Base-by-base conservation (phyloP, 1,140 invertebrate species). In the Saccostrea glomerata region DNA sequence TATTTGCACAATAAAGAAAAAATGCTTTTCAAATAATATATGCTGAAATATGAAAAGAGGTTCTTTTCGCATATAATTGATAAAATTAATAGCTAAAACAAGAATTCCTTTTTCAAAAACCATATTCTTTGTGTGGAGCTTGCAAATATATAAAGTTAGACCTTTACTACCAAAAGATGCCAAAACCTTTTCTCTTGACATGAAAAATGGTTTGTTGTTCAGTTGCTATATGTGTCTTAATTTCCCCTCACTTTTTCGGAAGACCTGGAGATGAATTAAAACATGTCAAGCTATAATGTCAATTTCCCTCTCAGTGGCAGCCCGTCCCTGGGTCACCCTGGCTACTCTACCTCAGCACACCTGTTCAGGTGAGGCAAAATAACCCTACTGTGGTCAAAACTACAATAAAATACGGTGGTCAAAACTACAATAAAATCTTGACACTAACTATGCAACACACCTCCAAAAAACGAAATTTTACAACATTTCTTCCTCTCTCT, bases 341-440 rank as follows among this genome's bases (percentile, higher is more conserved):
- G 30, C 25, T 77, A 30, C 25, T 30, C 3, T 25, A 77, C 13
- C 23, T 77, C 70, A 13, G 11, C 70, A 77, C 70, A 77, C 70
- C 70, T 77, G 70, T 11, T 25, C 70, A 77, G 70, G 70, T 77
- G 70, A 77, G 30, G 12, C 23, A 17, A 77, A 36, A 9, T 77
- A 77, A 77, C 25, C 13, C 30, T 77, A 15, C 25, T 15, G 70
- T 77, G 70, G 70, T 77, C 25, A 63, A 15, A 36, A 77, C 23
- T 30, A 77, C 70, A 77, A 77, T 77, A 25, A 36, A 77, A 77
- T 30, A 36, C 0, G 30, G 70, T 77, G 70, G 70, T 77, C 25
- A 63, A 15, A 36, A 77, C 12, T 30, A 77, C 70, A 77, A 77
- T 77, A 25, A 36, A 77, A 77, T 13, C 70, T 36, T 77, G 70